Conservation (phyloP, 2,797 vertebrate species). For the Melopsittacus undulatus region DNA sequence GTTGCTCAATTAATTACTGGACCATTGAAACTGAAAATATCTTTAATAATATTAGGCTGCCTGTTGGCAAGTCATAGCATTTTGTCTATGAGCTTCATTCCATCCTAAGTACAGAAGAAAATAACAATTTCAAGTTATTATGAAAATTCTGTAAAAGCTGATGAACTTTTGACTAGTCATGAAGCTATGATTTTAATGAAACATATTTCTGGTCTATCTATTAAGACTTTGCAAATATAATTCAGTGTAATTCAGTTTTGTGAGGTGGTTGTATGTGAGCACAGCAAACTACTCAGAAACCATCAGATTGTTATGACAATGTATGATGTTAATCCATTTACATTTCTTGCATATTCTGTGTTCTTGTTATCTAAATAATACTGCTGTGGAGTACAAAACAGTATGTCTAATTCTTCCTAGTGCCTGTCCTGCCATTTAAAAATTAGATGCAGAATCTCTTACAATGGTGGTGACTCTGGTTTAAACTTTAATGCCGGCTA, state of each 20-base stretch:
- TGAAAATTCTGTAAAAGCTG: not conserved
- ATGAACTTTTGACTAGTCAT: not conserved
- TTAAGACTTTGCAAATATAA: not conserved
- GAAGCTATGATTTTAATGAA: not conserved
- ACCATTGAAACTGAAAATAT: not conserved
- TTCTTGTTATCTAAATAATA: not conserved
- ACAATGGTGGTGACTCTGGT: not conserved
- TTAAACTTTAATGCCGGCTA: not conserved
- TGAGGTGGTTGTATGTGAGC: not conserved
- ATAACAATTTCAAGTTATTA: not conserved
- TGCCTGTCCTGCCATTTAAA: not conserved
- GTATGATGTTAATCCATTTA: not conserved
- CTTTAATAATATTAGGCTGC: not conserved
- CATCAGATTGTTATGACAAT: not conserved
- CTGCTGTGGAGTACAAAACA: not conserved
- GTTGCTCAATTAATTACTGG: not conserved
- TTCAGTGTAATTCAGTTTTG: not conserved
- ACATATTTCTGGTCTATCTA: not conserved
- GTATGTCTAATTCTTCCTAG: not conserved
- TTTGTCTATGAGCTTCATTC: not conserved
- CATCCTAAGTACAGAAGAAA: not conserved
- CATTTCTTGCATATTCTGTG: not conserved
- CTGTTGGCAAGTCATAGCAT: not conserved
- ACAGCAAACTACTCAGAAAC: not conserved
- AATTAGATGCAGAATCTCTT: not conserved